phyloP scores from a whole-genome alignment of 2,113 vertebrate genomes.

The Chelonoidis abingdonii region DNA sequence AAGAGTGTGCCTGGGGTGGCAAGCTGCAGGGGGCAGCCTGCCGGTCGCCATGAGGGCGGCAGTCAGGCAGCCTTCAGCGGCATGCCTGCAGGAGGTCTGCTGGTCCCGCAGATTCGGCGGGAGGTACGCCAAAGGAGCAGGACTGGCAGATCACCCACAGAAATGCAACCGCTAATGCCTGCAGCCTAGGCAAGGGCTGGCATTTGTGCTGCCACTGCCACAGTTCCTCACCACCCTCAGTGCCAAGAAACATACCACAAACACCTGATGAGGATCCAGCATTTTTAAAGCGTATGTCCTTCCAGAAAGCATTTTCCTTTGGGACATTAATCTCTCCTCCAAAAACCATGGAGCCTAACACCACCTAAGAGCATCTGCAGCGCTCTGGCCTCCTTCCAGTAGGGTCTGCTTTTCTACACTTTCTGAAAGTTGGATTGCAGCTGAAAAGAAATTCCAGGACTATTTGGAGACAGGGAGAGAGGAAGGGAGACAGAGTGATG shows the following conservation, averaged over 20 bases:
- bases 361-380: background rate
- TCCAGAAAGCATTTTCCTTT: background rate
- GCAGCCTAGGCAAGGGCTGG: no score
- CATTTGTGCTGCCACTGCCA: no score
- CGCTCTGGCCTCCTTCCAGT: background rate
- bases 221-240: no score
- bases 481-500: background rate
- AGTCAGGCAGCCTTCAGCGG: no score
- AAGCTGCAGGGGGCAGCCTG: no score
- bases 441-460: background rate
- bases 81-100: no score
- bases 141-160: no score
- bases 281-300: background rate
- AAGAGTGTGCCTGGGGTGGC: no score
- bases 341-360: background rate
- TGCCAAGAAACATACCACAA: background rate
- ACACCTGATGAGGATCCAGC: background rate
- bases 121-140: no score
- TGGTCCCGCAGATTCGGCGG: no score
- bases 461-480: rapidly evolving
- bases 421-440: background rate
- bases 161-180: no score
- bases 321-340: background rate
- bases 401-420: background rate
- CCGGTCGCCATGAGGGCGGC: no score